Percentiles rank a stretch among this genome's conserved stretches.
Evolutionary conservation across 2,888 invertebrate species (phyloP).

Genomic region (Horisme vitalbata): DNA sequence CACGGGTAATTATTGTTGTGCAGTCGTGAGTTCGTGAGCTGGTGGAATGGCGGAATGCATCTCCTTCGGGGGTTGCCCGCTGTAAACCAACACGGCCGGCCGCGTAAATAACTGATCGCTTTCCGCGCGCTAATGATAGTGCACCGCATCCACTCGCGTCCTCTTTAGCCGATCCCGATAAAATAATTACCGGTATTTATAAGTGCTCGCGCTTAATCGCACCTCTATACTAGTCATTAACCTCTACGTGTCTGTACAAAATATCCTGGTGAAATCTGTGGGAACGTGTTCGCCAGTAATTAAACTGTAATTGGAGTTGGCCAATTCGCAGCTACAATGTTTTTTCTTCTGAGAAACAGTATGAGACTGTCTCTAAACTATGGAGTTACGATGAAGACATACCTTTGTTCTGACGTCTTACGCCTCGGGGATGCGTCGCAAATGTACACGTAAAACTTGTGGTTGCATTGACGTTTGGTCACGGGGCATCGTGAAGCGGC

Average conservation of each 20-base stretch:
- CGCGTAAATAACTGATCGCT: conserved; percentile 81
- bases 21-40: conserved; percentile 82
- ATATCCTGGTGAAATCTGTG: conserved; percentile 60
- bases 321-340: conserved; percentile 35
- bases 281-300: conserved; percentile 55
- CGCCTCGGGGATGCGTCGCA: conserved; percentile 65
- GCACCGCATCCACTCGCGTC: conserved; percentile 64
- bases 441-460: conserved; percentile 50
- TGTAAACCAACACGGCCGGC: conserved; percentile 76
- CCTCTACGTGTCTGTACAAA: conserved; percentile 54
- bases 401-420: conserved; percentile 62
- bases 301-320: conserved; percentile 53
- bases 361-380: conserved; percentile 58
- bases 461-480: conserved; percentile 81
- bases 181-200: conserved; percentile 79
- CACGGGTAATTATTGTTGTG: conserved; percentile 83
- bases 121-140: conserved; percentile 79
- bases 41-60: conserved; percentile 80
- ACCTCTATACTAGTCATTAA: conserved; percentile 61
- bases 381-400: conserved; percentile 74
- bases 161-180: conserved; percentile 74
- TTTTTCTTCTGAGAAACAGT: conserved; percentile 50
- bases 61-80: conserved; percentile 81
- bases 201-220: conserved; percentile 71
- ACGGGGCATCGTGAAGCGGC: conserved; percentile 65